Base-by-base conservation (phyloP, 2,113 vertebrate species). In the Xiphophorus couchianus region DNA sequence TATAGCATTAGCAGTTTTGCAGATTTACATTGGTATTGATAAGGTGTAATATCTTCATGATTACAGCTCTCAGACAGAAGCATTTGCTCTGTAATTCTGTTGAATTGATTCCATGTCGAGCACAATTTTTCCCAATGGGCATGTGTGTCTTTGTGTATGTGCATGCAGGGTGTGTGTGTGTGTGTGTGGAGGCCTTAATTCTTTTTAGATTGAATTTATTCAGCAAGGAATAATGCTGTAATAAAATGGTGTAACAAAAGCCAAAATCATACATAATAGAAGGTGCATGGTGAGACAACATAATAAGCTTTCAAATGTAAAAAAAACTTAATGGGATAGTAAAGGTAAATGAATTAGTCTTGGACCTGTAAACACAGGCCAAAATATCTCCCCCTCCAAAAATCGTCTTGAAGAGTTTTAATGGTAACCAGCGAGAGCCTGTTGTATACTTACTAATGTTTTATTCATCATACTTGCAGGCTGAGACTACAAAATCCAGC, bases 391-490 rank as follows among this genome's bases (percentile, higher is more conserved):
- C 22, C 33, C 48, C 48, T 54, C 71, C 22, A 64, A 76, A 80
- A 68, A 69, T 64, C 30, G 51, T 89, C 39, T 37, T 62, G 39
- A 82, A 66, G 37, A 79, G 62, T 82, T 73, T 81, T 81, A 83
- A 75, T 77, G 75, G 72, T 82, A 77, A 78, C 81, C 74, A 86
- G 76, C 72, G 61, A 81, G 77, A 85, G 37, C 74, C 74, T 73
- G 82, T 81, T 71, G 80, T 86, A 86, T 82, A 91, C 88, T 89
- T 82, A 82, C 81, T 86, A 62, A 92, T 91, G 89, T 93, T 92
- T 93, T 93, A 93, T 93, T 93, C 89, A 93, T 93, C 64, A 48
- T 66, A 76, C 78, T 90, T 75, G 62, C 84, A 8, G 74, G 85
- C 83, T 78, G 78, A 84, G 90, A 88, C 85, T 83, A 89, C 86